A percentile compares a stretch with the other conserved stretches of the same genome.
These are phyloP conservation scores for Pteronura brasiliensis DNA, from an alignment of 2,113 vertebrate species.

Conservation along the genomic window DNA sequence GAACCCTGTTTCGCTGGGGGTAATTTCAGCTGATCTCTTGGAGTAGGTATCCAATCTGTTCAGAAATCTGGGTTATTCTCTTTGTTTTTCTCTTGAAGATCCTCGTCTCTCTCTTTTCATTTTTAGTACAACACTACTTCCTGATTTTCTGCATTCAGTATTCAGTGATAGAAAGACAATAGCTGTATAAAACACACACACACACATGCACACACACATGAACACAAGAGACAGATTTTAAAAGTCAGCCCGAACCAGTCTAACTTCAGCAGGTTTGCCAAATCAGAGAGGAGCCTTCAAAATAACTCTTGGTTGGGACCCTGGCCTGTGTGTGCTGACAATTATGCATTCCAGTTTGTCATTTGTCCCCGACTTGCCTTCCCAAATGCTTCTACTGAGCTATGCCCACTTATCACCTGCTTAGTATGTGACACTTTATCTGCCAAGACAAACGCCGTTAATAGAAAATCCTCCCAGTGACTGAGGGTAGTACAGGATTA, in stretches of 20 bases:
- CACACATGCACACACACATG: too few species aligned
- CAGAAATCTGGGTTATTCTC: slow-evolving; percentile 38
- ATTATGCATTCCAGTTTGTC: slow-evolving; percentile 47
- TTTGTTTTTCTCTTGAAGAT: slow-evolving; percentile 14
- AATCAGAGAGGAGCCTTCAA: slow-evolving; percentile 1
- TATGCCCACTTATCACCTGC: slow-evolving; percentile 68
- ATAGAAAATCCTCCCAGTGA: slow-evolving; percentile 27
- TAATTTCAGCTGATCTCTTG: slow-evolving; percentile 47
- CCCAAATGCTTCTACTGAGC: slow-evolving; percentile 43
- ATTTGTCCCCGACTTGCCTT: slow-evolving; percentile 43
- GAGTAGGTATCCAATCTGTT: background rate
- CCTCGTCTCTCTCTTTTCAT: background rate
- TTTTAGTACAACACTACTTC: background rate
- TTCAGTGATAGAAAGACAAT: slow-evolving; percentile 38
- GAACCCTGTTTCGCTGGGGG: background rate
- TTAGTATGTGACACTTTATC: slow-evolving; percentile 65
- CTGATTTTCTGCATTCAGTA: slow-evolving; percentile 45
- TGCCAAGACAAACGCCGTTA: slow-evolving; percentile 64
- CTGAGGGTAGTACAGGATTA: background rate
- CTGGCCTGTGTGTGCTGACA: slow-evolving; percentile 34
- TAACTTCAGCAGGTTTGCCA: background rate
- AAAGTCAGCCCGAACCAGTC: background rate
- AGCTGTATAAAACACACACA: background rate
- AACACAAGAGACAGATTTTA: background rate
- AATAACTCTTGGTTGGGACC: slow-evolving; percentile 29